Evolutionary conservation across 2,797 vertebrate species (phyloP), one percentile per base, ranked within the genome.

Genomic region (Pyrocephalus nanus): DNA sequence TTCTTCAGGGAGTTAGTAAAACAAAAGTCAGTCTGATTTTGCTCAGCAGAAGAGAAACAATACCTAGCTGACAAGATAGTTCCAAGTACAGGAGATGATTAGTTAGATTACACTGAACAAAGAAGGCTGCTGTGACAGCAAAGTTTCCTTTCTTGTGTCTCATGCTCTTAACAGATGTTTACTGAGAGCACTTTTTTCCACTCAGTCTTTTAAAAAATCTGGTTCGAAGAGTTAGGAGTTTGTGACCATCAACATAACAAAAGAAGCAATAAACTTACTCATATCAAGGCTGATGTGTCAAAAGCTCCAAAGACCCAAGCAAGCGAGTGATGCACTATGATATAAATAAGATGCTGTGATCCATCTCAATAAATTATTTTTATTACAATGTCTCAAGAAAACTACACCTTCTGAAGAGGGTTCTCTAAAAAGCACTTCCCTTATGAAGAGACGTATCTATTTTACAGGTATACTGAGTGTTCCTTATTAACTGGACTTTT

Each of bases 61-160:
- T 94, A 92, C 92, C 84, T 94, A 95, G 32, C 88, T 93, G 96
- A 91, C 95, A 96, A 96, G 94, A 96, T 88, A 95, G 66, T 86
- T 94, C 48, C 69, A 79, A 86, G 80, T 90, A 91, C 88, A 77
- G 76, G 85, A 94, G 90, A 96, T 96, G 92, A 92, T 90, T 89
- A 77, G 88, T 74, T 95, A 93, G 95, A 95, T 96, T 96, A 94
- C 18, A 4, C 51, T 86, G 77, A 96, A 95, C 88, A 96, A 96
- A 96, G 91, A 17, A 32, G 8, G 66, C 71, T 84, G 38, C 19
- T 2, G 38, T 86, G 87, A 95, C 87, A 97, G 94, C 72, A 61
- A 79, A 78, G 77, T 80, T 96, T 81, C 65, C 65, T 95, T 91
- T 93, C 90, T 73, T 88, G 72, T 92, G 87, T 94, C 82, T 94